Percentiles rank a stretch among this genome's conserved stretches.
Conservation (phyloP, 2,113 vertebrate species). For the Formicarius rufipectus region DNA sequence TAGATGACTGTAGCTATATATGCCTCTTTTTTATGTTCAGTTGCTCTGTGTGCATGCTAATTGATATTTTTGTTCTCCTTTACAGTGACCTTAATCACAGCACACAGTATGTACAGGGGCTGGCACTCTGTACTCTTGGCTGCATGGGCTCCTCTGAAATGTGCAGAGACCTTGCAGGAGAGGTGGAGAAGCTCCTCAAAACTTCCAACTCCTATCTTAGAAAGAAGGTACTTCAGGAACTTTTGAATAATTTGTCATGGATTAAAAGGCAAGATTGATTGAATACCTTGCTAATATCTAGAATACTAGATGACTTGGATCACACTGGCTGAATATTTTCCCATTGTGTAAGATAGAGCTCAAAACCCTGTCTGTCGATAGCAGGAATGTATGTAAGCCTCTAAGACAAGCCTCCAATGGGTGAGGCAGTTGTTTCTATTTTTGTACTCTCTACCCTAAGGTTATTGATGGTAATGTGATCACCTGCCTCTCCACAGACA, state of each 20-base stretch:
- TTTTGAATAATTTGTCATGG: background rate
- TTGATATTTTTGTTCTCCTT: slow-evolving; percentile 11
- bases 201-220: slow-evolving; percentile 98
- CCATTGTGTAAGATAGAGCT: background rate
- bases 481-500: background rate
- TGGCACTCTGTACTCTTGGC: slow-evolving; percentile 96
- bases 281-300: background rate
- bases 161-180: slow-evolving; percentile 98
- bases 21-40: background rate
- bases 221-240: slow-evolving; percentile 88
- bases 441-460: background rate
- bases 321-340: background rate
- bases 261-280: background rate
- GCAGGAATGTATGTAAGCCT: background rate
- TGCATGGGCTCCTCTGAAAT: slow-evolving; percentile 99
- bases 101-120: slow-evolving; percentile 96
- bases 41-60: background rate
- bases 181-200: slow-evolving; percentile 98
- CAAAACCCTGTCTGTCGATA: background rate
- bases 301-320: background rate
- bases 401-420: background rate
- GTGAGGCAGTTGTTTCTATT: background rate
- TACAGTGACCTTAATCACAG: slow-evolving; percentile 98
- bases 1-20: background rate
- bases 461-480: background rate